Evolutionary conservation across 2,888 invertebrate species (phyloP), one percentile per base, ranked within the genome.

Genomic region (Morinoia aosen): DNA sequence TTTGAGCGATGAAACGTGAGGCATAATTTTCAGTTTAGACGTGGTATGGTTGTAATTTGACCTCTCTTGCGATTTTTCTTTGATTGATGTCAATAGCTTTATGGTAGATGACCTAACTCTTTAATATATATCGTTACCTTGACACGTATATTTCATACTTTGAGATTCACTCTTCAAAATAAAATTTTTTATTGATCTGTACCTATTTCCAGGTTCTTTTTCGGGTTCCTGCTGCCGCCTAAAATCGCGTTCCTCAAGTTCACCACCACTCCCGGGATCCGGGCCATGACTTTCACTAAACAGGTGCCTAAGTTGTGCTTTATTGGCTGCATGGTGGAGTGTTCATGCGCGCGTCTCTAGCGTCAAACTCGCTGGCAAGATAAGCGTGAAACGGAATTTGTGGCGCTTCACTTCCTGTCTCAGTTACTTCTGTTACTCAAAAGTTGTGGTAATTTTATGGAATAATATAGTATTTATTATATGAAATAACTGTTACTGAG

Each of bases 241-340:
- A 98, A 98, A 97, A 98, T 98, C 5, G 98, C 98, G 0, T 98
- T 98, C 97, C 97, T 98, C n/a, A 98, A 98, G 97, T 98, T 98
- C 97, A 98, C 98, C 0, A 98, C 98, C 0, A 98, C 98, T 0
- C 98, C 98, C 0, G 98, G 98, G 19, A 97, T 98, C 0, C 97
- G 98, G 96, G 98, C 98, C 0, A 98, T 98, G 97, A 98, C 98
- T 0, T 98, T 98, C 97, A 98, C 98, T 0, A 98, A 98, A 97
- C 98, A 98, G 97, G 97, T 96, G 90, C 56, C 94, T 57, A 33
- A 10, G 25, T 76, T 76, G 76, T 19, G 33, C 76, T 0, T 2
- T 48, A 4, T 48, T 48, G 48, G 48, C 48, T 33, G 48, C 48
- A 48, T 4, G 48, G 48, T 48, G 33, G 48, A 48, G 48, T 48